phyloP scores from a whole-genome alignment of 1,140 invertebrate species.

The Eupristina koningsbergeri region DNA sequence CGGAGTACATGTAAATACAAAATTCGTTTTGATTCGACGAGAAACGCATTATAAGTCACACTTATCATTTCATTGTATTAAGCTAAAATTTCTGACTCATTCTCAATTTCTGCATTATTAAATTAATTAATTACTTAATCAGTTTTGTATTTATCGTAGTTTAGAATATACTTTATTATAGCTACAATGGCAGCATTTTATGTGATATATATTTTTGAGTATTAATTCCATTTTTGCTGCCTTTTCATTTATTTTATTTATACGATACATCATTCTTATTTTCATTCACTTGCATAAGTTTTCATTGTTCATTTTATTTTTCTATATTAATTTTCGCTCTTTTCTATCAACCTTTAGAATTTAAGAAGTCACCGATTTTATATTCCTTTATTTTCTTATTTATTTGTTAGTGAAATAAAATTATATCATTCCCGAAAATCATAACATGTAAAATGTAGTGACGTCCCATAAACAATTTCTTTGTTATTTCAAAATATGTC shows the following conservation, averaged over 20 bases:
- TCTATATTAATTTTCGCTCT: not conserved
- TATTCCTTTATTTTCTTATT: not conserved
- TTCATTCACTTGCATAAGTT: slow-evolving; percentile 50
- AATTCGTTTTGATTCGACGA: slow-evolving; percentile 36
- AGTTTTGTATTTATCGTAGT: slow-evolving; percentile 60
- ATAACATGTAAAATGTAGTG: not conserved
- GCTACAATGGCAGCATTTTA: slow-evolving; percentile 68
- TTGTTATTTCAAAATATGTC: not conserved
- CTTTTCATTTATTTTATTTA: slow-evolving; percentile 40
- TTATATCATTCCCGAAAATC: not conserved
- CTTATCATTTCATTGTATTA: not conserved
- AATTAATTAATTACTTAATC: slow-evolving; percentile 48
- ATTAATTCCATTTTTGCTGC: slow-evolving; percentile 52
- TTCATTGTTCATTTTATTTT: slow-evolving; percentile 34
- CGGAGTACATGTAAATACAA: slow-evolving; percentile 34
- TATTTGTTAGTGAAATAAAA: not conserved
- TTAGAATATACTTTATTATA: slow-evolving; percentile 70
- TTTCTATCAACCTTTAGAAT: slow-evolving; percentile 33
- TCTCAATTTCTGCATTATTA: slow-evolving; percentile 46
- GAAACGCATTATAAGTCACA: slow-evolving; percentile 42
- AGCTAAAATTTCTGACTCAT: not conserved
- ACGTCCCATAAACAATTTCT: not conserved
- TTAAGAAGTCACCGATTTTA: not conserved
- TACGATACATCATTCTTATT: slow-evolving; percentile 1
- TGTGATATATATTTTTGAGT: slow-evolving; percentile 64